Base-by-base conservation (phyloP, 2,888 invertebrate species). In the Tuberolachnus salignus region DNA sequence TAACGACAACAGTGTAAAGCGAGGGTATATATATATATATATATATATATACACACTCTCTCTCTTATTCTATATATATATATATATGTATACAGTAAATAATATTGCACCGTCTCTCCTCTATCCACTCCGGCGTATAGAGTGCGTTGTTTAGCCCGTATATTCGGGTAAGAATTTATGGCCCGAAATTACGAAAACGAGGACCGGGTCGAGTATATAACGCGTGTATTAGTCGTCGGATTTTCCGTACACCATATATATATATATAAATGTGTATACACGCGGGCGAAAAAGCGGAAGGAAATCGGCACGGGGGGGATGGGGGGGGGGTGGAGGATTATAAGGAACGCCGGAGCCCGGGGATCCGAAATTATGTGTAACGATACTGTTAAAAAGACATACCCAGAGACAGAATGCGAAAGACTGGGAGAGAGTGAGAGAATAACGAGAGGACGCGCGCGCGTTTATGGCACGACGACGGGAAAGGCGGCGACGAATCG, bases 61-160 rank as follows among this genome's bases (percentile, higher is more conserved):
- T n/a, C 67, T 51, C 16, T 49, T 23, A n/a, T n/a, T n/a, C n/a
- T 34, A n/a, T n/a, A n/a, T n/a, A n/a, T n/a, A n/a, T n/a, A n/a
- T n/a, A n/a, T n/a, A n/a, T n/a, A n/a, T n/a, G n/a, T n/a, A n/a
- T 42, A 21, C 61, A 11, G n/a, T 51, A 9, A 23, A 23, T 55
- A 57, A 23, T 26, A 16, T 13, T 11, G 3, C 23, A 21, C 44
- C 13, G 13, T 21, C 63, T 23, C 46, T 46, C 66, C n/a, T 23
- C 53, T 14, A n/a, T n/a, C n/a, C 16, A 34, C 57, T 21, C 70
- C 57, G 49, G 59, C 34, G 49, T n/a, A n/a, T n/a, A n/a, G 61
- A 72, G 72, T 61, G 72, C 61, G n/a, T n/a, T n/a, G n/a, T 72
- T 72, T 63, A 61, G 49, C 49, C n/a, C n/a, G 16, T 57, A 70